These are phyloP conservation scores for Galaxea fascicularis DNA, from an alignment of 92 coral and sea anemone genomes.

Conservation along the genomic window DNA sequence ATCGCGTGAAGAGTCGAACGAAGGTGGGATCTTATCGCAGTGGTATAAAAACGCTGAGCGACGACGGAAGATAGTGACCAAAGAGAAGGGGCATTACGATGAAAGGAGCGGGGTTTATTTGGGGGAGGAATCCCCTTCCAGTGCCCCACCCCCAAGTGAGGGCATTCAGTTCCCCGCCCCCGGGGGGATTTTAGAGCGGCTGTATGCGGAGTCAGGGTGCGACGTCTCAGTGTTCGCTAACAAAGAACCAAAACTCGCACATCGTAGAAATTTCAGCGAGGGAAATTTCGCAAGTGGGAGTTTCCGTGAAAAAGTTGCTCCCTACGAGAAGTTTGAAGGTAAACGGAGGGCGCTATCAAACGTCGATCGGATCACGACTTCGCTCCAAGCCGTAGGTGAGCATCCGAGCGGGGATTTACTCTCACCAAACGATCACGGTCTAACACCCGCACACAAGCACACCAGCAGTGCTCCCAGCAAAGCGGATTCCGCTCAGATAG, in stretches of 20 bases:
- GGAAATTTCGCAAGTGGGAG: conserved; percentile 58
- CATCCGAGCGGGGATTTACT: conserved; percentile 6
- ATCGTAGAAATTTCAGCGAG: conserved; percentile 81
- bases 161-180: conserved; percentile 60
- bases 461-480: conserved; percentile 36
- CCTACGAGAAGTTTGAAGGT: conserved; percentile 43
- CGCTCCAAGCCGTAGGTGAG: conserved; percentile 19
- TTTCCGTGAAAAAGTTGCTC: conserved; percentile 25
- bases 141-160: conserved; percentile 66
- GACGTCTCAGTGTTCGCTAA: background rate
- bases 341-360: conserved; percentile 81
- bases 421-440: conserved; percentile 21
- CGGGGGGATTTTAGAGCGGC: conserved; percentile 81
- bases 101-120: conserved; percentile 95
- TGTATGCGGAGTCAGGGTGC: conserved; percentile 39
- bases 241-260: conserved; percentile 49
- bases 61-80: conserved; percentile 77
- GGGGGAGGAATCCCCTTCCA: conserved; percentile 85
- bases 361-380: conserved; percentile 45
- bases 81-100: conserved; percentile 91
- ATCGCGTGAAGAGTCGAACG: conserved; percentile 39
- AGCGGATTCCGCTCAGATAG: conserved; percentile 29
- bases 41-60: conserved; percentile 91
- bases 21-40: conserved; percentile 78
- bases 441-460: conserved; percentile 48